Evolutionary conservation across 2,797 vertebrate genomes (phyloP).

Genomic region (Lagodon rhomboides): DNA sequence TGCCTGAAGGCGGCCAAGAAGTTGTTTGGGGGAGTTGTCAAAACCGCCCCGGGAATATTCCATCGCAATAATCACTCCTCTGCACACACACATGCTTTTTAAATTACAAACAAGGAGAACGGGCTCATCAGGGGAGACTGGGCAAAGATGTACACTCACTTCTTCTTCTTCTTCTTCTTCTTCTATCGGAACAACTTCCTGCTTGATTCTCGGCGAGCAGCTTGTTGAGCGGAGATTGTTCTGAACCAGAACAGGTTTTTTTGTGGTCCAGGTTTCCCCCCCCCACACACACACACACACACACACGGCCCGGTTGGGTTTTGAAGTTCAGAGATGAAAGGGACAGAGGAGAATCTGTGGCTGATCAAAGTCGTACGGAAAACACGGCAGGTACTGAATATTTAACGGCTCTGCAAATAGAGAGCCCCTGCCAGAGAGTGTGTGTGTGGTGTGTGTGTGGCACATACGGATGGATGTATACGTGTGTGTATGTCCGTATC

Average conservation of each 20-base stretch:
- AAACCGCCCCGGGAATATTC: constrained; percentile 52
- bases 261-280: constrained; percentile 69
- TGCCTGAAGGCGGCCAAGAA: constrained; percentile 59
- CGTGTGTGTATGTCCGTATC: constrained; percentile 18
- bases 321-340: constrained; percentile 85
- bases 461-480: constrained; percentile 22
- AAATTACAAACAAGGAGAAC: constrained; percentile 41
- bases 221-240: constrained; percentile 39
- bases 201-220: constrained; percentile 39
- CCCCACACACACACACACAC: too few relatives aligned
- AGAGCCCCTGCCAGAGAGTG: constrained; percentile 40
- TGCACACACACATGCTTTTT: constrained; percentile 42
- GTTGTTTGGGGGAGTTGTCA: constrained; percentile 55
- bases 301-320: too few relatives aligned
- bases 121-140: constrained; percentile 8
- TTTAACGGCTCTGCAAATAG: constrained; percentile 74
- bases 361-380: constrained; percentile 82
- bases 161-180: background rate
- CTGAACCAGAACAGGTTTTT: constrained; percentile 61
- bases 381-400: constrained; percentile 82
- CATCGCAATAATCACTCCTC: constrained; percentile 52
- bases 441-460: constrained; percentile 22
- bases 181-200: constrained; percentile 24
- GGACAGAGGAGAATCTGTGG: constrained; percentile 74
- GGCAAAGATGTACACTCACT: constrained; percentile 4